Conservation (phyloP, 2,113 vertebrate species). For the Silurus glanis region DNA sequence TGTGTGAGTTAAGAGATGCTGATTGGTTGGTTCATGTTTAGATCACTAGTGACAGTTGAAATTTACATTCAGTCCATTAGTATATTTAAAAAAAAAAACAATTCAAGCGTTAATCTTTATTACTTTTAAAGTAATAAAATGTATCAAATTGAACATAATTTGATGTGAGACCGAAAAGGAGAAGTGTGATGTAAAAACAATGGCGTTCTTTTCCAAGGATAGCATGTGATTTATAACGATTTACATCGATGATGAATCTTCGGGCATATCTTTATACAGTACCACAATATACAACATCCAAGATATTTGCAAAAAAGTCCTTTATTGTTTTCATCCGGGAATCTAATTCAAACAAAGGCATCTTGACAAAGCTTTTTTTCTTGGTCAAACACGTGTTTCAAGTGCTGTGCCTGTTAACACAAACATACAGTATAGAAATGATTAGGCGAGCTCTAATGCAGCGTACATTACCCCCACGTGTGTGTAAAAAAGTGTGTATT, state of each 20-base stretch:
- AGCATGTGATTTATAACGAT: neutral
- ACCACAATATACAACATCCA: neutral
- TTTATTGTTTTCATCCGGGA: conserved; percentile 11
- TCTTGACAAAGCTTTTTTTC: neutral
- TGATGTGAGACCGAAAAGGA: no score
- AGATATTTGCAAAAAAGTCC: conserved; percentile 6
- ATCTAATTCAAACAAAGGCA: neutral
- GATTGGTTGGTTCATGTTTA: conserved; percentile 6
- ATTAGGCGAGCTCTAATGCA: conserved; percentile 24
- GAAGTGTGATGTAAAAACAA: neutral
- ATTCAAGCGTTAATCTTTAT: neutral
- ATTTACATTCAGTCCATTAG: neutral
- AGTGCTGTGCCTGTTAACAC: neutral
- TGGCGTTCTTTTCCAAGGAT: no score
- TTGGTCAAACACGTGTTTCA: neutral
- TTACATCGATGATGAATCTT: neutral
- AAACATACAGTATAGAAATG: neutral
- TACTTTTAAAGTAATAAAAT: neutral
- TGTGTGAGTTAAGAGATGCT: neutral
- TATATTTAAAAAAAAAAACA: neutral
- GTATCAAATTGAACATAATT: neutral
- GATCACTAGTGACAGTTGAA: neutral
- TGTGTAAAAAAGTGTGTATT: neutral
- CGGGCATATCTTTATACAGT: neutral
- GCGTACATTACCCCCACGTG: neutral